A percentile compares a stretch with the other conserved stretches of the same genome.
Conservation (phyloP, 2,797 vertebrate genomes). For the Hybognathus amarus region DNA sequence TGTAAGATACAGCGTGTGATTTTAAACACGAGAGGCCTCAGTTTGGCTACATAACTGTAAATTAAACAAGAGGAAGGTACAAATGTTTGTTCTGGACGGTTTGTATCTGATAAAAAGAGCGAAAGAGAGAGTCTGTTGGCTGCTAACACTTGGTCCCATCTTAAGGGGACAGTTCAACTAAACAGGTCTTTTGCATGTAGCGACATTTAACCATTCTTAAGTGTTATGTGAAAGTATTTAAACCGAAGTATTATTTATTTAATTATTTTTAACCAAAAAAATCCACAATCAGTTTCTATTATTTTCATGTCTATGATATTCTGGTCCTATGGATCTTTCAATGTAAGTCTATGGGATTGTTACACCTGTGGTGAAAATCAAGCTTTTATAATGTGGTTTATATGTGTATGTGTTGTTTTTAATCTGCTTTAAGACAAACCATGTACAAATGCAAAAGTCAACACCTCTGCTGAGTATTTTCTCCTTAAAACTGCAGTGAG, state of each 20-base stretch:
- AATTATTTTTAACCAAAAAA: neutral
- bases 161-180: neutral
- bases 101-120: neutral
- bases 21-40: neutral
- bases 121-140: neutral
- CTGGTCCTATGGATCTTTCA: neutral
- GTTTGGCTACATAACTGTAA: constrained; percentile 6
- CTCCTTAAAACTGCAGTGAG: too few species aligned
- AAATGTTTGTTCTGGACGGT: neutral
- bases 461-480: too few species aligned
- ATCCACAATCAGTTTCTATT: too few species aligned
- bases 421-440: neutral
- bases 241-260: neutral
- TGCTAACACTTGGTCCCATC: neutral
- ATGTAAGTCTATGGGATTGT: neutral
- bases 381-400: too few species aligned
- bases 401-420: too few species aligned
- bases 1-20: neutral
- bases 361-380: too few species aligned
- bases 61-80: constrained; percentile 29
- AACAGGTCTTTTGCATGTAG: neutral
- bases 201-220: neutral
- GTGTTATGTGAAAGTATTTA: neutral
- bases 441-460: too few species aligned
- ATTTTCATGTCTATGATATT: neutral